These are phyloP conservation scores for Oreortyx pictus DNA, from an alignment of 2,797 vertebrate genomes.

Conservation along the genomic window DNA sequence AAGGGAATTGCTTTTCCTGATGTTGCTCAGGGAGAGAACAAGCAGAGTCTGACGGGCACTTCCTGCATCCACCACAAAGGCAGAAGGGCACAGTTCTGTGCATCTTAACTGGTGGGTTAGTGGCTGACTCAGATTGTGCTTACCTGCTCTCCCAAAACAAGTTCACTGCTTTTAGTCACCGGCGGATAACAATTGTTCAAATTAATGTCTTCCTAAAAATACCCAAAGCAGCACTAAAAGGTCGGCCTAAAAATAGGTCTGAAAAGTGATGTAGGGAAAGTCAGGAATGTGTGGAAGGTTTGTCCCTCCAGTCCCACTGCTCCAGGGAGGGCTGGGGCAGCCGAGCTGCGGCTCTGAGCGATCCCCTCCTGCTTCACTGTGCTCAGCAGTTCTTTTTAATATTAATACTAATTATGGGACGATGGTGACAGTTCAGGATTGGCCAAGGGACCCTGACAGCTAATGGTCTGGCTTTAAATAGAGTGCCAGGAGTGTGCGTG, in stretches of 20 bases:
- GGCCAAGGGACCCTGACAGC: constrained; percentile 46
- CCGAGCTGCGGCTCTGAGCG: not conserved
- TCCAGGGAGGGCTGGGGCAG: not conserved
- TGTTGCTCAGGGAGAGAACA: not conserved
- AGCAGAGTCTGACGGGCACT: not conserved
- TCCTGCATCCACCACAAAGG: not conserved
- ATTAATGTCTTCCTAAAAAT: constrained; percentile 31
- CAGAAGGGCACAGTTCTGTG: not conserved
- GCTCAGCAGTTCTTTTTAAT: constrained; percentile 11
- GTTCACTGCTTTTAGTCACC: not conserved
- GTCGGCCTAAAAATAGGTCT: constrained; percentile 21
- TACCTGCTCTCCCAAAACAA: not conserved
- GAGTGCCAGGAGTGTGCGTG: not conserved
- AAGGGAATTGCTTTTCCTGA: not conserved
- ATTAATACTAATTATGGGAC: not conserved
- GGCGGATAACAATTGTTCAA: not conserved
- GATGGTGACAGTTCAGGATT: not conserved
- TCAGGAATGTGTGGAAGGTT: not conserved
- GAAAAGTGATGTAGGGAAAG: not conserved
- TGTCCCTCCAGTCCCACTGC: not conserved
- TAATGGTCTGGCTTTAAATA: not conserved
- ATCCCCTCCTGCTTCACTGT: not conserved
- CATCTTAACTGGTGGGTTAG: not conserved
- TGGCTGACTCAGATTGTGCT: not conserved
- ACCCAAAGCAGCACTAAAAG: not conserved